Evolutionary conservation across 2,113 vertebrate genomes (phyloP), one percentile per base, ranked within the genome.

Genomic region (Microcebus lehilahytsara): DNA sequence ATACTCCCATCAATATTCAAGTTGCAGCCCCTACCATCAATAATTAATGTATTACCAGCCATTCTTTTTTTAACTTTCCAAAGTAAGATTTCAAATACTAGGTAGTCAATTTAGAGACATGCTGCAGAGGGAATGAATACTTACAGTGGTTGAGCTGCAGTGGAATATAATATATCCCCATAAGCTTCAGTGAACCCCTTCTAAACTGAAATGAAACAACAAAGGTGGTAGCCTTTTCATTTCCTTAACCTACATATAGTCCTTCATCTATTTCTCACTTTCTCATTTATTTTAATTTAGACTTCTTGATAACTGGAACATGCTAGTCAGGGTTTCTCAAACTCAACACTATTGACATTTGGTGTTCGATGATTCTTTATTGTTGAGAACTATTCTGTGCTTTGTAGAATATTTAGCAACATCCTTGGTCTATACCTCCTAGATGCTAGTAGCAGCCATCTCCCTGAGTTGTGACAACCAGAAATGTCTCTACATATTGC

Each of bases 221-320:
- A 97, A 95, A 85, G 10, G 14, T 79, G 85, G 37, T 95, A 13
- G 14, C 49, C 93, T 97, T 98, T 98, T 92, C 77, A 56, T 97
- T 98, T 98, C 90, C 32, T 95, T 80, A 97, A 58, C 53, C 71
- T 98, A 60, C 96, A 66, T 97, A 87, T 96, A 96, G 93, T 94
- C 83, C 89, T 93, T 32, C 69, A 95, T 96, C 89, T 37, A 58
- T 97, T 97, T 97, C 0, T 98, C 95, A 97, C 86, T 96, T 98
- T 96, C 74, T 96, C 37, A 60, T 89, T 98, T 97, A 75, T 74
- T 91, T 93, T 91, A 92, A 80, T 74, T 85, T 91, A 79, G 37
- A 91, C 71, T 49, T 85, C 25, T 80, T 91, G 25, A 53, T 85
- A 71, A 56, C 51, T 84, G 11, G 30, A 58, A 74, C 37, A 32